phyloP scores from a whole-genome alignment of 2,113 vertebrate species.

The Anolis sagrei region DNA sequence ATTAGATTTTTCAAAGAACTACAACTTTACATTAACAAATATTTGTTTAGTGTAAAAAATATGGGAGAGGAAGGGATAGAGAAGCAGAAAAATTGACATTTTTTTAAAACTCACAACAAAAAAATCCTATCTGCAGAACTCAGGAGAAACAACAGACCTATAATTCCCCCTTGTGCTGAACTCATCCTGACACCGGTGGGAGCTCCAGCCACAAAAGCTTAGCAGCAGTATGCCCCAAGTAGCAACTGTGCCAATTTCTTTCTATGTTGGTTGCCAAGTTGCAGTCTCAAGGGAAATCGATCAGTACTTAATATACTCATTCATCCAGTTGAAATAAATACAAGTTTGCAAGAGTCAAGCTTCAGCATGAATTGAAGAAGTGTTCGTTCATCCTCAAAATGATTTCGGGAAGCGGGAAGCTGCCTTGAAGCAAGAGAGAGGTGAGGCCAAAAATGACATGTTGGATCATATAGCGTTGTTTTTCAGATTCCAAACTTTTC shows the following conservation, averaged over 20 bases:
- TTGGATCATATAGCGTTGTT: background rate
- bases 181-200: background rate
- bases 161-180: background rate
- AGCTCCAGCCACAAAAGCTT: background rate
- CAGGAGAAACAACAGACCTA: background rate
- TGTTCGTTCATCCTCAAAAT: background rate
- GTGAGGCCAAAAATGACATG: background rate
- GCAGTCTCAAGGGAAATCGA: background rate
- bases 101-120: too few species aligned
- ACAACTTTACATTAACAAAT: background rate
- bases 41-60: background rate
- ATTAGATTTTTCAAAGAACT: too few species aligned
- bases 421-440: background rate
- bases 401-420: background rate
- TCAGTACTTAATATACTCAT: background rate
- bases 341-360: background rate
- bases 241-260: constrained; percentile 4
- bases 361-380: background rate
- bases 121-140: background rate
- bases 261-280: background rate
- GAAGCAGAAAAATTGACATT: background rate
- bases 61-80: too few species aligned
- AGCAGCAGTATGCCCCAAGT: background rate
- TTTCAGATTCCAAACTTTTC: background rate
- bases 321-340: background rate